These are phyloP conservation scores for Actinemys pallida DNA, from an alignment of 2,113 vertebrate species.

Conservation along the genomic window DNA sequence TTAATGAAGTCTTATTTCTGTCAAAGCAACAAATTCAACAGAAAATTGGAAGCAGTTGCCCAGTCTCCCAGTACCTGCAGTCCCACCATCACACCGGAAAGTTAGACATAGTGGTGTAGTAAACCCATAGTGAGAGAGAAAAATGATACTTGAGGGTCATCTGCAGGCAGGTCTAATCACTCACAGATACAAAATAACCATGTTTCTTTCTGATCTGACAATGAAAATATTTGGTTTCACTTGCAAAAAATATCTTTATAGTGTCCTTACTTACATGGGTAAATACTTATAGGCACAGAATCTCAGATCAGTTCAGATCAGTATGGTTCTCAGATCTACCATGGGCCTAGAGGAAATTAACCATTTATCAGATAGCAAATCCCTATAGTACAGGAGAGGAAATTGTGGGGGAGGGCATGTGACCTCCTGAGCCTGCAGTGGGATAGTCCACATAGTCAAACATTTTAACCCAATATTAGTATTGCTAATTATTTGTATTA, in stretches of 20 bases:
- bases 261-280: conserved; percentile 20
- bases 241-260: not conserved
- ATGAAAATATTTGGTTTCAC: not conserved
- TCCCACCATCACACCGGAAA: not conserved
- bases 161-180: not conserved
- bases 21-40: conserved; percentile 11
- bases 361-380: conserved; percentile 22
- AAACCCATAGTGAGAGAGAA: not conserved
- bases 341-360: conserved; percentile 48
- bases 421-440: not conserved
- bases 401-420: not conserved
- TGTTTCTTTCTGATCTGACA: not conserved
- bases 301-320: not conserved
- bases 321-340: not conserved
- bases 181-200: not conserved
- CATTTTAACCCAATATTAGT: not conserved
- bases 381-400: not conserved
- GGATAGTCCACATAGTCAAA: not conserved
- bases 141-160: not conserved
- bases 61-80: conserved; percentile 22
- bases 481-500: not conserved
- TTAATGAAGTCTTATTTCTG: conserved; percentile 20
- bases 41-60: conserved; percentile 40
- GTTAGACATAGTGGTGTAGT: fast-evolving
- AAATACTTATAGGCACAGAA: conserved; percentile 17